Base-by-base conservation (phyloP, 2,797 vertebrate genomes). In the Pseudomugil tenellus region DNA sequence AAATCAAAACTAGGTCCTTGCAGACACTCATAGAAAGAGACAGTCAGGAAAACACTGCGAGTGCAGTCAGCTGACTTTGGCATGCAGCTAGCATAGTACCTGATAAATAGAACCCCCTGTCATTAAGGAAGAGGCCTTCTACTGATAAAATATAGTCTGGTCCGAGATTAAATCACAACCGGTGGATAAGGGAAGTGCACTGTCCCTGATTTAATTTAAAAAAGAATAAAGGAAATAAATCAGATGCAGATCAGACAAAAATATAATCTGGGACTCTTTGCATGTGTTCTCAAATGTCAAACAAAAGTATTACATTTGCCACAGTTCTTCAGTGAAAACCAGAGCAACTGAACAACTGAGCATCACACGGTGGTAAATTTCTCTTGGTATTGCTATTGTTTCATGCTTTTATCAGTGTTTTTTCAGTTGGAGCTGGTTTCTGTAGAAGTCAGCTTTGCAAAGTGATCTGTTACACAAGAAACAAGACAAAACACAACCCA, bases 381-480 rank as follows among this genome's bases (percentile, higher is more conserved):
- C 29, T 41, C 2, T 49, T 52, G 25, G 56, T 23, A 10, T 54
- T 52, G 1, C 23, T 26, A 3, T 56, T 49, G 31, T 79, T 53
- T 52, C 23, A 52, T 26, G 28, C 14, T n/a, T 61, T 17, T 28
- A 46, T 67, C 1, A n/a, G 41, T 62, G 58, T 31, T 3, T 31
- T 31, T 46, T 4, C 25, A 11, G 28, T 19, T 58, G n/a, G 51
- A 60, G 49, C 63, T 65, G 43, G 32, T 23, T 70, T 86, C 76
- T 64, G 63, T 35, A 76, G 69, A 77, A 63, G 56, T 63, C n/a
- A 43, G 21, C 49, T 53, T 59, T 65, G 29, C 43, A 65, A 60
- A 82, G 77, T 70, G 14, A 76, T 54, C 23, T 67, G 63, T 78
- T 70, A 69, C 46, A 61, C 51, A 71, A 72, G 8, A 35, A 43